phyloP scores from a whole-genome alignment of 2,113 vertebrate species.

The Eulemur macaco region DNA sequence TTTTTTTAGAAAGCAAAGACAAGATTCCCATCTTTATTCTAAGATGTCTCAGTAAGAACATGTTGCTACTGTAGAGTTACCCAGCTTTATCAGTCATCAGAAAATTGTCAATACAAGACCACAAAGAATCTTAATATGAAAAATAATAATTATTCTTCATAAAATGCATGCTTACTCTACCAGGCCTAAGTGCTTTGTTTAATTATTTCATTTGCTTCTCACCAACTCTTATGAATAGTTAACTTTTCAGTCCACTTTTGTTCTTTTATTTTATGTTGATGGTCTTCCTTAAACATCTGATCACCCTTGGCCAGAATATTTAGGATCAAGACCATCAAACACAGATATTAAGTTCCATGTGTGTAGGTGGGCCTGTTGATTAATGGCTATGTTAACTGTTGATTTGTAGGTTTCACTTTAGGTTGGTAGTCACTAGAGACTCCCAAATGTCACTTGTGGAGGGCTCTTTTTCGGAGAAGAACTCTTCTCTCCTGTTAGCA shows the following conservation, averaged over 20 bases:
- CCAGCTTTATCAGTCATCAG: background rate
- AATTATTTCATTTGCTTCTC: background rate
- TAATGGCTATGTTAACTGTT: background rate
- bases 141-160: background rate
- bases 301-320: background rate
- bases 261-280: background rate
- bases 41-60: background rate
- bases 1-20: background rate
- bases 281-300: background rate
- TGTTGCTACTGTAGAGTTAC: background rate
- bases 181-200: background rate
- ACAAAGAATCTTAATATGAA: background rate
- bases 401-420: background rate
- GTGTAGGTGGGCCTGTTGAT: background rate
- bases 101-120: background rate
- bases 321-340: background rate
- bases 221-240: background rate
- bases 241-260: background rate
- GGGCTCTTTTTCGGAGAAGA: background rate
- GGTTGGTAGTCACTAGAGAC: background rate
- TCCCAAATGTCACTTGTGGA: background rate
- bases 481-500: background rate
- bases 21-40: background rate
- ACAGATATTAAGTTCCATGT: background rate
- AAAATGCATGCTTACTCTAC: background rate